Evolutionary conservation across 2,113 vertebrate genomes (phyloP), one percentile per base, ranked within the genome.

Genomic region (Salvator merianae): DNA sequence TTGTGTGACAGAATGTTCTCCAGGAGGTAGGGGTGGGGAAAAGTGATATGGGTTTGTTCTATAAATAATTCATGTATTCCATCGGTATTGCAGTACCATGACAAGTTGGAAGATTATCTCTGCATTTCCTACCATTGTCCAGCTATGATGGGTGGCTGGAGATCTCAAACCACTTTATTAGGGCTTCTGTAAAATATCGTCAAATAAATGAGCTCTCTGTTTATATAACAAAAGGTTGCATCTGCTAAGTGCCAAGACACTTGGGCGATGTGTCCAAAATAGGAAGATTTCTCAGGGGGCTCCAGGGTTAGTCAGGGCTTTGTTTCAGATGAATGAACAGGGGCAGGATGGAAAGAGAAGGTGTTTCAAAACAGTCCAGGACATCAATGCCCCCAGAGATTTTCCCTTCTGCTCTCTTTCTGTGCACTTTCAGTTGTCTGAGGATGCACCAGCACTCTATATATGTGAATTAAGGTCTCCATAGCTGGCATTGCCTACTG

Each of bases 151-250:
- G 50, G 77, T 6, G 38, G 38, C 50, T 47, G 66, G 55, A 43
- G 47, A 32, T 66, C 74, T 40, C 50, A 40, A 36, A 43, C n/a
- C 5, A 36, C 70, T 69, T 83, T 78, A 77, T 76, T 70, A 76
- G n/a, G 22, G 28, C 5, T 75, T 12, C 53, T 47, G 32, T 32
- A 36, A 32, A 34, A 81, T 47, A 9, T 43, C 34, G 66, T 40
- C 38, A 34, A 76, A 34, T n/a, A 50, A 91, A 88, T 38, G 68
- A 82, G 86, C 72, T 32, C n/a, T 87, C 74, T 38, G 10, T 62
- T 88, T 83, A 20, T 50, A 40, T 66, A 77, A 32, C 79, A 13
- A 10, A 53, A 84, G 87, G 86, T 84, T 59, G 38, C 55, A 0
- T 9, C 28, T 74, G 36, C 0, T 4, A 0, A 12, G 2, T 50